Evolutionary conservation across 2,113 vertebrate genomes (phyloP), one percentile per base, ranked within the genome.

Genomic region (Illadopsis cleaveri): DNA sequence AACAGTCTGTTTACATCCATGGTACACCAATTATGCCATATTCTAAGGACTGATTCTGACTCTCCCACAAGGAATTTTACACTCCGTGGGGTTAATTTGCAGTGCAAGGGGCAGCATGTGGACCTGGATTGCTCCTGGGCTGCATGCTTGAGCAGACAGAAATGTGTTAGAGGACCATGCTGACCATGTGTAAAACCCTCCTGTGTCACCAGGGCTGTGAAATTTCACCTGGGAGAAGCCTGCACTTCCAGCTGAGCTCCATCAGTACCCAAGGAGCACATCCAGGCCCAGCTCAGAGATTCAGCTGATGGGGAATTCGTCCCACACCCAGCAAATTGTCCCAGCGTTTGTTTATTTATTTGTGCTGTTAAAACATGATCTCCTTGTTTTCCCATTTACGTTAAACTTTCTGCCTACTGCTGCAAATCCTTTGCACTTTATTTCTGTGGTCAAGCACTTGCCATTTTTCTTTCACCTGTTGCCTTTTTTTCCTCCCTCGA

Each of bases 11-110:
- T 57, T 37, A 4, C 23, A 31, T 21, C 30, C 16, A 8, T 2
- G 1, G 4, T 10, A 18, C 24, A 25, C 2, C 1, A 64, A 28
- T 31, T 7, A 7, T 8, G 16, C 28, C 9, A 0, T 57, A 5
- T 40, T 69, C 42, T 9, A 4, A 23, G 48, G 51, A n/a, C 3
- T 7, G 18, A 5, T 79, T 57, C 33, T 58, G 23, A 12, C 51
- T 71, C 6, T 61, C 20, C 30, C 40, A 40, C 6, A 3, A 31
- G 27, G 24, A n/a, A 11, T 58, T 62, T 33, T 8, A 3, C 14
- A 3, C 30, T 35, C 24, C 0, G 1, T 9, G 40, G 54, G 40
- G 22, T 60, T 5, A 51, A 65, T 48, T 0, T 53, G 35, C 37
- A 45, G 15, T 24, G 64, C 17, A 14, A 0, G 45, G 11, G 31